These are phyloP conservation scores for Orgyia antiqua DNA, from an alignment of 2,888 invertebrate species.

Conservation along the genomic window DNA sequence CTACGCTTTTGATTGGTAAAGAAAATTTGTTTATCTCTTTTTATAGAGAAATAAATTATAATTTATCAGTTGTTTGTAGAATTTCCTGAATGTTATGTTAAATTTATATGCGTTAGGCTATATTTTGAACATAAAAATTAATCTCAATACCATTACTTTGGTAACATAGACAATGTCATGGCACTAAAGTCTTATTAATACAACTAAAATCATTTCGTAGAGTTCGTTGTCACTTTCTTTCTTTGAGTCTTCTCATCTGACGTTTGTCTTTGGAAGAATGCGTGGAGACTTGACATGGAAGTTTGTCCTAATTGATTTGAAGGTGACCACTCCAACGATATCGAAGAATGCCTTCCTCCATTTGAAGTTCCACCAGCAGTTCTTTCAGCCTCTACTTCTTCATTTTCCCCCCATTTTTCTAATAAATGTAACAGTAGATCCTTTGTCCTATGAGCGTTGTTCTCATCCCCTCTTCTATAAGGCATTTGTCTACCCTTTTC, in stretches of 20 bases:
- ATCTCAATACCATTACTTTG: slow-evolving; percentile 65
- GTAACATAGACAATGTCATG: slow-evolving; percentile 65
- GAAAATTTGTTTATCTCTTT: no score
- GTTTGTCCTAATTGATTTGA: slow-evolving; percentile 85
- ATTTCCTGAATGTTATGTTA: no score
- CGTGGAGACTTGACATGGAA: slow-evolving; percentile 88
- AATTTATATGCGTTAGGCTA: slow-evolving; percentile 25
- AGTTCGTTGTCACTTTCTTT: slow-evolving; percentile 46
- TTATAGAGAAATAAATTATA: no score
- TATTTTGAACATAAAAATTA: slow-evolving; percentile 36
- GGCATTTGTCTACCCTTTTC: slow-evolving; percentile 63
- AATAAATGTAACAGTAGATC: slow-evolving; percentile 85
- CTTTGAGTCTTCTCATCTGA: slow-evolving; percentile 65
- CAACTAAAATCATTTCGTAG: slow-evolving; percentile 21
- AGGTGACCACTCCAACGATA: slow-evolving; percentile 87
- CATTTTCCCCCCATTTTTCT: slow-evolving; percentile 86
- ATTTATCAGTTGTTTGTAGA: no score
- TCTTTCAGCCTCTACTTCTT: slow-evolving; percentile 62
- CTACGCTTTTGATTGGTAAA: no score
- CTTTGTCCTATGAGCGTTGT: slow-evolving; percentile 84
- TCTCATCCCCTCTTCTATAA: slow-evolving; percentile 71
- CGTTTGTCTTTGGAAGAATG: slow-evolving; percentile 85
- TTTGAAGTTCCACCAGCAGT: slow-evolving; percentile 74
- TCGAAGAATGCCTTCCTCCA: slow-evolving; percentile 80
- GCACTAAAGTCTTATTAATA: slow-evolving; percentile 49